phyloP scores from a whole-genome alignment of 2,113 vertebrate species.

The Damaliscus lunatus region DNA sequence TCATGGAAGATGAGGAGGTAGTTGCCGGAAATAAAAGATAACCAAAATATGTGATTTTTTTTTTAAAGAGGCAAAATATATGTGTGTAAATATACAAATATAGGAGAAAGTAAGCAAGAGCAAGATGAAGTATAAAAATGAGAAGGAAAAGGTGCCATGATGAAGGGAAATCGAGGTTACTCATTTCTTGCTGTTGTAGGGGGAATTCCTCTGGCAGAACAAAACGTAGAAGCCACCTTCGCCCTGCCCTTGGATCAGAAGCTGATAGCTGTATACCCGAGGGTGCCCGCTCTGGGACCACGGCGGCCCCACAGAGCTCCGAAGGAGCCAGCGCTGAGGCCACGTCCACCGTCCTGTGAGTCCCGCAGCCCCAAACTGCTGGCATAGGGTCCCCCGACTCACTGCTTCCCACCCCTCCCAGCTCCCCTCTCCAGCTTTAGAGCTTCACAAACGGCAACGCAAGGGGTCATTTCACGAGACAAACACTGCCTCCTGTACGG shows the following conservation, averaged over 20 bases:
- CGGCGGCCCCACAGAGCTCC: neutral
- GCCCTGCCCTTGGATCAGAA: fast-evolving
- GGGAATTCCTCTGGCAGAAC: neutral
- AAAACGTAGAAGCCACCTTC: neutral
- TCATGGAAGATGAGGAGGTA: neutral
- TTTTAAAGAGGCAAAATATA: neutral
- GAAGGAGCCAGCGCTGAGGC: neutral
- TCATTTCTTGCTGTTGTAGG: fast-evolving
- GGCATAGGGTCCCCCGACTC: fast-evolving
- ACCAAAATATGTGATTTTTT: neutral
- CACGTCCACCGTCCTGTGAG: neutral
- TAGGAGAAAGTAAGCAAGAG: neutral
- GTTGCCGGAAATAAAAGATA: slow-evolving; percentile 17
- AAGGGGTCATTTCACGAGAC: neutral
- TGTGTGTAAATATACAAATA: neutral
- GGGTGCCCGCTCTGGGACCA: too few species aligned
- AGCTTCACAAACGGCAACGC: fast-evolving
- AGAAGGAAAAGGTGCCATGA: fast-evolving
- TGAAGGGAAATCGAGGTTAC: neutral
- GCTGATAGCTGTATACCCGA: neutral
- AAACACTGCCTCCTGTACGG: fast-evolving
- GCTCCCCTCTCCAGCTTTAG: neutral
- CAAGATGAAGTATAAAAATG: neutral
- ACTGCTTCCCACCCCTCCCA: neutral
- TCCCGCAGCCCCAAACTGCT: neutral